Conservation (phyloP, 1,140 invertebrate genomes). For the Aethina tumida region DNA sequence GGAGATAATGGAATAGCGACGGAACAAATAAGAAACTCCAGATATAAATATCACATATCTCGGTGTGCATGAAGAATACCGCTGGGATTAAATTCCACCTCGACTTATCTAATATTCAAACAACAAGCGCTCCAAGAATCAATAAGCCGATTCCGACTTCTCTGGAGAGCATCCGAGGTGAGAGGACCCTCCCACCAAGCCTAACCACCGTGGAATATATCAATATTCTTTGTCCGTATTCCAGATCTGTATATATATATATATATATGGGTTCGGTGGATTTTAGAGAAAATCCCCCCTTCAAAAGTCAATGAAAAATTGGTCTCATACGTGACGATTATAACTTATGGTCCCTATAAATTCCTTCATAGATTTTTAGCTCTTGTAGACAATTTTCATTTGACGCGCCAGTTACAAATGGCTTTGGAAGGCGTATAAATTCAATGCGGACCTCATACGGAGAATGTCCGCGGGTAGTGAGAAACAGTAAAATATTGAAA, state of each 20-base stretch:
- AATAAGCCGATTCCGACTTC: slow-evolving; percentile 18
- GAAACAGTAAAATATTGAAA: too few relatives aligned
- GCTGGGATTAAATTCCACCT: slow-evolving; percentile 24
- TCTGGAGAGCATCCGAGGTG: slow-evolving; percentile 8
- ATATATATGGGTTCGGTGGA: slow-evolving; percentile 18
- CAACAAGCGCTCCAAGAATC: slow-evolving; percentile 24
- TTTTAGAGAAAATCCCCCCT: slow-evolving; percentile 14
- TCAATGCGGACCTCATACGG: too few relatives aligned
- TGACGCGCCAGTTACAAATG: too few relatives aligned
- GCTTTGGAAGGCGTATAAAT: too few relatives aligned
- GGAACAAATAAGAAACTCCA: too few relatives aligned
- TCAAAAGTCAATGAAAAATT: slow-evolving; percentile 4
- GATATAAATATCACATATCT: slow-evolving; percentile 24
- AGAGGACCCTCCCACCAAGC: slow-evolving; percentile 1
- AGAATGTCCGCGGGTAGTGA: too few relatives aligned
- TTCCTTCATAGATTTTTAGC: too few relatives aligned
- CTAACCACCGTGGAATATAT: slow-evolving; percentile 11
- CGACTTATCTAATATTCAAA: slow-evolving; percentile 26
- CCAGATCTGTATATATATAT: slow-evolving; percentile 12
- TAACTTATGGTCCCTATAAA: not conserved
- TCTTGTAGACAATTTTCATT: too few relatives aligned
- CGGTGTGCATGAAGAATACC: slow-evolving; percentile 17
- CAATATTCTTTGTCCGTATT: slow-evolving; percentile 15
- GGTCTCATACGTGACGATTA: not conserved
- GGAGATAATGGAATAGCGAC: too few relatives aligned